A percentile compares a stretch with the other conserved stretches of the same genome.
Evolutionary conservation across 30 jellyfish, hydroid and myxozoan species (phyloP).

Genomic region (Rhopilema esculentum): DNA sequence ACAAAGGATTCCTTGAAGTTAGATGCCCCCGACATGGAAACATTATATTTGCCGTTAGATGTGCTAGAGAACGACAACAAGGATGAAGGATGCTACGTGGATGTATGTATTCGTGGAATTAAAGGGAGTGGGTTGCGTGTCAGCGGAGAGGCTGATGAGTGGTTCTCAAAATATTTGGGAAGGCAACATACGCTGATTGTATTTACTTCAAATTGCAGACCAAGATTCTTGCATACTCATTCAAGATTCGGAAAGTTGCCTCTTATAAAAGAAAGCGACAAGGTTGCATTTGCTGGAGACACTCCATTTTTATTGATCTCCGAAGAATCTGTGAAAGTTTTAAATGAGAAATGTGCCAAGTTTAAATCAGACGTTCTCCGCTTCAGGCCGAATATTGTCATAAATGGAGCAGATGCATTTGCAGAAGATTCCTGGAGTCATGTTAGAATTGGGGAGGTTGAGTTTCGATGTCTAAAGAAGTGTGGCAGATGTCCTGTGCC

Average conservation of each 20-base stretch:
- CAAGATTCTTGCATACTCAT: conserved; percentile 39
- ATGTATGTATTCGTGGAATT: conserved; percentile 28
- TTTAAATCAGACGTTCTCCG: conserved; percentile 40
- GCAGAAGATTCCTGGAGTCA: conserved; percentile 64
- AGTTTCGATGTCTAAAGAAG: conserved; percentile 43
- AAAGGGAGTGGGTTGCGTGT: conserved; percentile 63
- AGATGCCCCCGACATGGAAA: conserved; percentile 67
- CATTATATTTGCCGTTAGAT: conserved; percentile 9
- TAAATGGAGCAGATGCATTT: conserved; percentile 50
- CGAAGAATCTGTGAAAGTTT: conserved; percentile 46
- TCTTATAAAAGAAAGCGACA: conserved; percentile 29
- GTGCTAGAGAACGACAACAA: not conserved
- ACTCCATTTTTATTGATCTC: conserved; percentile 64
- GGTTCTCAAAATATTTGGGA: conserved; percentile 65
- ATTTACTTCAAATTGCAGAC: conserved; percentile 32
- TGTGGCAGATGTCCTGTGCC: conserved; percentile 74
- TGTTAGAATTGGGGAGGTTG: conserved; percentile 41
- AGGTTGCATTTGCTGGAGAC: conserved; percentile 44
- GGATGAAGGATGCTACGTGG: not conserved
- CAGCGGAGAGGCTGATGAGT: conserved; percentile 66
- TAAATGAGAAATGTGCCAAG: conserved; percentile 25
- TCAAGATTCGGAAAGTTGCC: conserved; percentile 27
- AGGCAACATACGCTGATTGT: conserved; percentile 47
- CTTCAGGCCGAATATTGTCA: conserved; percentile 69
- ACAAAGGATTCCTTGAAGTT: conserved; percentile 21